Base-by-base conservation (phyloP, 2,797 vertebrate genomes). In the Cirrhinus mrigala region DNA sequence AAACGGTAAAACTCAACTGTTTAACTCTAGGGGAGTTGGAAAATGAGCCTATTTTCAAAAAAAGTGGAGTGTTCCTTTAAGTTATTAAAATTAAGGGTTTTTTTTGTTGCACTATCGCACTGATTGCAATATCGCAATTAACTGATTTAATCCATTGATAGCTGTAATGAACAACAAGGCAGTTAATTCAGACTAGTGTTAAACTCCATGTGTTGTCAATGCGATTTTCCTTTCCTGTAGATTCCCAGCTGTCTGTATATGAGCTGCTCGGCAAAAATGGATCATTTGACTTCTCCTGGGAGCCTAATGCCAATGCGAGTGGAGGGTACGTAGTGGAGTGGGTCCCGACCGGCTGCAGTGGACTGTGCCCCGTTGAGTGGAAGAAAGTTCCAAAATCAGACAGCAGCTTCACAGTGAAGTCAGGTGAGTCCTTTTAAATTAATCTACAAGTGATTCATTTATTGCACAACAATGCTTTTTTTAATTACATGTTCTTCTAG, bases 311-410 rank as follows among this genome's bases (percentile, higher is more conserved):
- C 79, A 94, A 91, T 18, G 80, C 82, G 37, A 93, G 92, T 66
- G 89, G 90, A 74, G 92, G 91, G 79, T 95, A 94, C 68, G 90
- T 95, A 79, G 89, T 96, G 10, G 92, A 95, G 83, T 96, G 95
- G 96, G 48, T 85, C 22, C 86, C 92, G 54, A 83, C 91, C 10
- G 82, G 74, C 52, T 94, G 94, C 77, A 22, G 7, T 8, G 33
- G 3, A 16, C 27, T 92, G 89, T 95, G 94, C 70, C 3, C 82
- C 2, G 89, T 96, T 50, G 91, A 95, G 1, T 96, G 95, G 95
- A 82, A 88, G 82, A 94, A 90, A 54, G 62, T 95, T 87, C 89
- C 89, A 0, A 22, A 89, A 24, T 92, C 86, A 83, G 92, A 22
- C 79, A 92, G 82, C 29, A 93, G 92, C 71, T 24, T 91, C 37